A percentile compares a stretch with the other conserved stretches of the same genome.
Conservation (phyloP, 2,113 vertebrate species). For the Indri indri region DNA sequence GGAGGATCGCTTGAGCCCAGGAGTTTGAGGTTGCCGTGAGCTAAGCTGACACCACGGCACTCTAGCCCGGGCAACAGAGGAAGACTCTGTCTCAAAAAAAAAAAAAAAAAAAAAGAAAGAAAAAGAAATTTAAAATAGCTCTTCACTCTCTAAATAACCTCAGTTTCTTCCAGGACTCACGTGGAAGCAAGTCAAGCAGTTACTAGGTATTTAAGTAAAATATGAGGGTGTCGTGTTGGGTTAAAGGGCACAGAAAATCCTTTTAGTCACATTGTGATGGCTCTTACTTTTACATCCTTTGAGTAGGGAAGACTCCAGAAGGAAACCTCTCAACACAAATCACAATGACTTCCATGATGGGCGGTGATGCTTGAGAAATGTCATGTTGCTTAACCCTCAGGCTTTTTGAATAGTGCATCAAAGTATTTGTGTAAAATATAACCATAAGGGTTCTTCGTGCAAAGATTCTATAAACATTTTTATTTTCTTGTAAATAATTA, state of each 20-base stretch:
- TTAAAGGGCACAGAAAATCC: neutral
- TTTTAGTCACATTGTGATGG: neutral
- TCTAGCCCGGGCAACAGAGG: no score
- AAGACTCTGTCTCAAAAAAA: no score
- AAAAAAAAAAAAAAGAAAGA: no score
- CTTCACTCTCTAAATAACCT: neutral
- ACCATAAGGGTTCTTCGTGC: neutral
- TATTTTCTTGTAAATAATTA: conserved; percentile 57
- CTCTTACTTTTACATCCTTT: neutral
- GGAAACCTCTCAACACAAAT: neutral
- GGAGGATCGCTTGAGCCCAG: no score
- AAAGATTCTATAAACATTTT: conserved; percentile 50
- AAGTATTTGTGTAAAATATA: conserved; percentile 12
- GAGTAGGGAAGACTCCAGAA: neutral
- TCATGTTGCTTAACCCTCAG: neutral
- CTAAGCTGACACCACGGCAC: no score
- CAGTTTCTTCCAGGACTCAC: neutral
- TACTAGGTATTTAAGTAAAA: neutral
- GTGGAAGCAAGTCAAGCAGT: neutral
- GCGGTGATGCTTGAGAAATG: neutral
- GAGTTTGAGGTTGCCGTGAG: no score
- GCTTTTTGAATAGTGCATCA: neutral
- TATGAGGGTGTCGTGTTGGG: neutral
- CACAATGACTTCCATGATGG: neutral
- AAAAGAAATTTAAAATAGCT: neutral